Conservation (phyloP, 2,797 vertebrate species). For the Platyrinchus mystaceus region DNA sequence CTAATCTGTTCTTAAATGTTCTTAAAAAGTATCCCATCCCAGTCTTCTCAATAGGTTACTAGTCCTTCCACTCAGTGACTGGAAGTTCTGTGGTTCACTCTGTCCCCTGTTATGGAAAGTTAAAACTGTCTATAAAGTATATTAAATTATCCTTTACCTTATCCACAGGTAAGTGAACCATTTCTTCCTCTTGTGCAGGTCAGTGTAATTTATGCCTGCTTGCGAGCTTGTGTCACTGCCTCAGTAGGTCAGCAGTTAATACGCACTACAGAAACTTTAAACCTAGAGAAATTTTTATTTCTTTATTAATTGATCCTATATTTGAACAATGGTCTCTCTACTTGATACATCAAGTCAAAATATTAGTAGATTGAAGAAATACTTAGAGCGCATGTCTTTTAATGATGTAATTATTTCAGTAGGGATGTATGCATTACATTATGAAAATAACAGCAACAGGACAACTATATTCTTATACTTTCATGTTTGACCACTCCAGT, state of each 20-base stretch:
- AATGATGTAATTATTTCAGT: background rate
- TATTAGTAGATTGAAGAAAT: background rate
- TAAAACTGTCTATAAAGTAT: background rate
- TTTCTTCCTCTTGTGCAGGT: background rate
- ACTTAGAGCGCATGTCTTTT: background rate
- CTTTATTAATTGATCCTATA: background rate
- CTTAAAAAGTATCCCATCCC: background rate
- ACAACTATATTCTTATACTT: background rate
- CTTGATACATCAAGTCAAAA: background rate
- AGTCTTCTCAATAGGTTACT: background rate
- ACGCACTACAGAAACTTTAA: background rate
- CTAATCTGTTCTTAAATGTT: background rate
- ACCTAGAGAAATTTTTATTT: background rate
- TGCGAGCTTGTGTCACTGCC: background rate
- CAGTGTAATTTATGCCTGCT: background rate
- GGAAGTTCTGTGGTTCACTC: background rate
- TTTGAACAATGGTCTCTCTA: background rate
- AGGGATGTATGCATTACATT: background rate
- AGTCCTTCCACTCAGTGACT: background rate
- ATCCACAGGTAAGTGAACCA: background rate
- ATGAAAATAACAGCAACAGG: background rate
- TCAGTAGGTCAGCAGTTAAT: background rate
- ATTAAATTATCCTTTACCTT: background rate
- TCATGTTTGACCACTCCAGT: background rate
- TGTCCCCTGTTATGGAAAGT: background rate